Percentiles rank a stretch among this genome's conserved stretches.
Conservation (phyloP, 2,888 invertebrate genomes). For the Syritta pipiens region DNA sequence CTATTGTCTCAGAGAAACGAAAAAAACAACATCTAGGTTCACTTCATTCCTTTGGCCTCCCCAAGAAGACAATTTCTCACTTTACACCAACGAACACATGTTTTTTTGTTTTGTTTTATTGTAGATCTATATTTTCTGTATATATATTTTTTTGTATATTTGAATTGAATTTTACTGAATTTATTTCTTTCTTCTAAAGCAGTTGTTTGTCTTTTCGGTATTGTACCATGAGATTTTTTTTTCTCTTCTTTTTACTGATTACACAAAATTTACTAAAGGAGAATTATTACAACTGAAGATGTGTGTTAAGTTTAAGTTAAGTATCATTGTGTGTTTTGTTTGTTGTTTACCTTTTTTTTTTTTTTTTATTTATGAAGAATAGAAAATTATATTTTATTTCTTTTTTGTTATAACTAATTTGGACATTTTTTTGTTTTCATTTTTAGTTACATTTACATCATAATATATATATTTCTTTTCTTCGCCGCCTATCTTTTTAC, state of each 20-base stretch:
- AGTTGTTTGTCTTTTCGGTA: background rate
- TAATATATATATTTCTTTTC: slow-evolving; percentile 30
- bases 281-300: slow-evolving; percentile 6
- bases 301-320: slow-evolving; percentile 23
- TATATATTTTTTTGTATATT: slow-evolving; percentile 17
- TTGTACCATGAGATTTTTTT: background rate
- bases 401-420: slow-evolving; percentile 56
- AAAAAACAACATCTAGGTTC: background rate
- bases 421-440: slow-evolving; percentile 49
- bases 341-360: slow-evolving; percentile 7
- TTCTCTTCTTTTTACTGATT: background rate
- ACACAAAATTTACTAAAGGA: too few species aligned
- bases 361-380: slow-evolving; percentile 50
- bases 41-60: background rate
- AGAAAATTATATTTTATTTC: slow-evolving; percentile 57
- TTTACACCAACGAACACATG: slow-evolving; percentile 50
- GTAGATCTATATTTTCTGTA: slow-evolving; percentile 6
- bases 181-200: slow-evolving; percentile 9
- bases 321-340: slow-evolving; percentile 36
- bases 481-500: slow-evolving; percentile 1
- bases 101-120: slow-evolving; percentile 22
- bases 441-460: slow-evolving; percentile 56
- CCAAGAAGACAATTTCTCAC: slow-evolving; percentile 16
- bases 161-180: slow-evolving; percentile 16
- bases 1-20: too few species aligned